Conservation (phyloP, 2,113 vertebrate species). For the Pimephales promelas region DNA sequence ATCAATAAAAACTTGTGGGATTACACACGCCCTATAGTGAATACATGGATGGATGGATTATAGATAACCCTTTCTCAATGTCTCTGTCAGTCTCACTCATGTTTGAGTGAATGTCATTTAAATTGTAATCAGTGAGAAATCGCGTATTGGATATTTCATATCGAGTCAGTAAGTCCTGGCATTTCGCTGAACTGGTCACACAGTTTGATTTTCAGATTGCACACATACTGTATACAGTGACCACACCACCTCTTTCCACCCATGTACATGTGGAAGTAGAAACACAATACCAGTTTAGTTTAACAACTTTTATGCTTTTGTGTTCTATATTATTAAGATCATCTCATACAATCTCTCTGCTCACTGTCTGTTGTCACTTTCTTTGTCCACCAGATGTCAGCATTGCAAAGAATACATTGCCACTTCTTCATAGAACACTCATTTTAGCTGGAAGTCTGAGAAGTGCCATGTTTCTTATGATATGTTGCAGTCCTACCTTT, state of each 20-base stretch:
- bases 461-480: neutral
- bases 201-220: neutral
- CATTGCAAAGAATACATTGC: constrained; percentile 20
- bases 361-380: neutral
- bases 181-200: neutral
- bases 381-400: constrained; percentile 55
- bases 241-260: neutral
- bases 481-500: neutral
- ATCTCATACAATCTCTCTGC: neutral
- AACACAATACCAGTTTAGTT: constrained; percentile 4
- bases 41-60: neutral
- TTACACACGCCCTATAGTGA: neutral
- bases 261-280: neutral
- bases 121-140: constrained; percentile 56
- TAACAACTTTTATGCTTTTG: neutral
- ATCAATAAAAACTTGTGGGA: neutral
- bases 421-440: neutral
- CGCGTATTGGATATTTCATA: constrained; percentile 23
- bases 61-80: neutral
- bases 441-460: neutral
- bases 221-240: neutral
- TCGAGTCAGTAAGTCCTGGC: neutral
- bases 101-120: constrained; percentile 63
- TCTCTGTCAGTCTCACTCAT: neutral
- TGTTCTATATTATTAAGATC: neutral